A percentile compares a stretch with the other conserved stretches of the same genome.
These are phyloP conservation scores for Melikaiella ostensackeni DNA, from an alignment of 2,888 invertebrate species.

Conservation along the genomic window DNA sequence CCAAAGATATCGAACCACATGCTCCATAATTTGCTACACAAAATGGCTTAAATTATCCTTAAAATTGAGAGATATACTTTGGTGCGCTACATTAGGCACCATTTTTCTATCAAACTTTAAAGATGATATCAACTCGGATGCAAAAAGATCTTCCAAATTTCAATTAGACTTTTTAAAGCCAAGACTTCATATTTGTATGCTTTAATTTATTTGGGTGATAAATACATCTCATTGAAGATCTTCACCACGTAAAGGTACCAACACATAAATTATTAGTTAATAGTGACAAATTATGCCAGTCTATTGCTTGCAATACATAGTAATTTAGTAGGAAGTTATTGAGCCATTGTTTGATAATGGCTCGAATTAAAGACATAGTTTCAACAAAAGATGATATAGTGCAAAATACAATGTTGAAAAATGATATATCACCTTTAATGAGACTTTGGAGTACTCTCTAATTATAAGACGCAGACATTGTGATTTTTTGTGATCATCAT, in stretches of 20 bases:
- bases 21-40: too few relatives aligned
- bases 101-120: too few relatives aligned
- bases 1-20: too few relatives aligned
- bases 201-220: too few relatives aligned
- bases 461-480: conserved; percentile 11
- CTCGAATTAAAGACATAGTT: neutral
- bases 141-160: too few relatives aligned
- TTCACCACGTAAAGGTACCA: neutral
- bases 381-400: neutral
- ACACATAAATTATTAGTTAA: neutral
- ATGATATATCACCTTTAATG: conserved; percentile 7
- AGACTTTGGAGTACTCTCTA: conserved; percentile 2
- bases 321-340: neutral
- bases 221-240: too few relatives aligned
- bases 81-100: too few relatives aligned
- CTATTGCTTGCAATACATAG: neutral
- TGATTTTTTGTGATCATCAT: conserved; percentile 10
- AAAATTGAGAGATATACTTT: too few relatives aligned
- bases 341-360: neutral
- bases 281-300: neutral
- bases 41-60: too few relatives aligned
- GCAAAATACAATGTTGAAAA: neutral
- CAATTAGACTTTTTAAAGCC: too few relatives aligned
- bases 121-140: too few relatives aligned
- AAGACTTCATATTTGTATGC: too few relatives aligned